Conservation (phyloP, 2,797 vertebrate species). For the Oceanodroma leucorhoa region DNA sequence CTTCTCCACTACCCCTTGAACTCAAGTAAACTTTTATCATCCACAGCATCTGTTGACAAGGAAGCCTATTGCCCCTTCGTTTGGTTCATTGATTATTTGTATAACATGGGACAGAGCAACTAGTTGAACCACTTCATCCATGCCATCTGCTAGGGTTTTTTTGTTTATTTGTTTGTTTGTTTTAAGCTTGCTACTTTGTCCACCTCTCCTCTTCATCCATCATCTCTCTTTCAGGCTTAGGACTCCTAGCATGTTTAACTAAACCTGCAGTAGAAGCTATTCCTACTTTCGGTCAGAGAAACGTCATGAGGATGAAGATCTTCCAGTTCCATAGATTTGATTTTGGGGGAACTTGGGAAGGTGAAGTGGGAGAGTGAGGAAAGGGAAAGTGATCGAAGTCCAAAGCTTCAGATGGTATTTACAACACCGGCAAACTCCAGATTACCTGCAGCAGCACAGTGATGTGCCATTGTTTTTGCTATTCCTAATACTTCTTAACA, state of each 20-base stretch:
- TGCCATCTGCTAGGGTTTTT: background rate
- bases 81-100: background rate
- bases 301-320: background rate
- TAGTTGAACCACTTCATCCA: background rate
- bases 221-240: background rate
- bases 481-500: background rate
- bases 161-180: background rate
- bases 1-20: background rate
- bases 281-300: background rate
- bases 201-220: background rate
- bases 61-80: background rate
- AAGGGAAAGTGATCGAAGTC: background rate
- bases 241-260: background rate
- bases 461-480: background rate
- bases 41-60: background rate
- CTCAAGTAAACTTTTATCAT: background rate
- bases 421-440: background rate
- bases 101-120: fast-evolving
- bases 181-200: background rate
- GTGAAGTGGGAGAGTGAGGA: background rate
- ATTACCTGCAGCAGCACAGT: background rate
- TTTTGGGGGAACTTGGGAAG: background rate
- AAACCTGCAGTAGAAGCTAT: background rate
- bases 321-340: background rate
- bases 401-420: background rate